Percentiles rank a stretch among this genome's conserved stretches.
Conservation (phyloP, 2,888 invertebrate species). For the Lucinisca nassula region DNA sequence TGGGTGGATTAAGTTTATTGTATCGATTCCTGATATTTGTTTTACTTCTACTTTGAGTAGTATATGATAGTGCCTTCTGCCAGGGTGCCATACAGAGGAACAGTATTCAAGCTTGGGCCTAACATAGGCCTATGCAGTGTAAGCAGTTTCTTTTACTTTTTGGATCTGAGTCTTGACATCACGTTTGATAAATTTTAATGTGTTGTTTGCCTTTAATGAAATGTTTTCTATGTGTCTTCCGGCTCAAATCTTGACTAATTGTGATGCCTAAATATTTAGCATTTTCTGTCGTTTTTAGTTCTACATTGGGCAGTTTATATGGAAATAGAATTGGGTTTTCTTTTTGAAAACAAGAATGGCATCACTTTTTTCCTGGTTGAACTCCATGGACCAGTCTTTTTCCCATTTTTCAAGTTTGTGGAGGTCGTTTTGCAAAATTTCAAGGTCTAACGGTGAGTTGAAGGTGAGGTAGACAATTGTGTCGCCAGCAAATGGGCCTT, state of each 20-base stretch:
- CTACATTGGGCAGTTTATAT: neutral
- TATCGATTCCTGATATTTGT: too few relatives aligned
- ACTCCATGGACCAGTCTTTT: neutral
- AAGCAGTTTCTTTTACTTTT: neutral
- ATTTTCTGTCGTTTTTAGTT: neutral
- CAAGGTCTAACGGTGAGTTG: neutral
- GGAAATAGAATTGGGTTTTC: neutral
- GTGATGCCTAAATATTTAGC: constrained; percentile 1
- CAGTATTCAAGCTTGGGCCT: neutral
- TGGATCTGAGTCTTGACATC: neutral
- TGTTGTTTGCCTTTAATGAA: neutral
- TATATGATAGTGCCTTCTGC: neutral
- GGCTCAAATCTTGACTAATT: neutral
- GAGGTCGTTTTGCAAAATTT: neutral
- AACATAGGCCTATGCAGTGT: neutral
- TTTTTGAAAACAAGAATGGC: neutral
- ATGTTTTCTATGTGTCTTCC: neutral
- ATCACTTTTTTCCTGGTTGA: neutral
- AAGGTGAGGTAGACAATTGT: neutral
- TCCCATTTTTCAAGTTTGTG: neutral
- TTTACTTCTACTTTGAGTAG: too few relatives aligned
- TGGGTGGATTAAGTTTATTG: too few relatives aligned
- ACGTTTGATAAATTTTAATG: neutral
- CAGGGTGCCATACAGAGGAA: too few relatives aligned
- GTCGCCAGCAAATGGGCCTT: constrained; percentile 9